These are phyloP conservation scores for Lithobates sylvaticus DNA, from an alignment of 2,797 vertebrate species.

Conservation along the genomic window DNA sequence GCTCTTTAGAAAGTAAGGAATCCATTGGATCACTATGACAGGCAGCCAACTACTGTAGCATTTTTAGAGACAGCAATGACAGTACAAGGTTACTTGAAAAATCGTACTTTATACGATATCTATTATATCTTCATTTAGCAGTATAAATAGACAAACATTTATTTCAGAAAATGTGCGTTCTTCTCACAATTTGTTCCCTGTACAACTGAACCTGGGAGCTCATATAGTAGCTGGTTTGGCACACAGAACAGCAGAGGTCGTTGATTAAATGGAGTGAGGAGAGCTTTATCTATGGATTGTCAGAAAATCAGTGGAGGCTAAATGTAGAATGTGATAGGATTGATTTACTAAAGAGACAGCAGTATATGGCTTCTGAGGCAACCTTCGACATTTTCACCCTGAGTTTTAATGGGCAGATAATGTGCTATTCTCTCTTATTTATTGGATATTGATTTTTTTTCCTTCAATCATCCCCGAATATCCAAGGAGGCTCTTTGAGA, in stretches of 20 bases:
- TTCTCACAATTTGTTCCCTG: not conserved
- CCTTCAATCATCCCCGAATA: slow-evolving; percentile 3
- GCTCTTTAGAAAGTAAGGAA: too few species aligned
- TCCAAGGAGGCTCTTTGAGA: not conserved
- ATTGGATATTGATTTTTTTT: slow-evolving; percentile 48
- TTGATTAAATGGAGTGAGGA: not conserved
- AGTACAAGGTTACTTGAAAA: too few species aligned
- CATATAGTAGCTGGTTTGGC: not conserved
- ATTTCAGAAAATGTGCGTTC: not conserved
- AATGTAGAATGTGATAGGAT: slow-evolving; percentile 22
- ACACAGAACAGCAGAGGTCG: not conserved
- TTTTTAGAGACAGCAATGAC: too few species aligned
- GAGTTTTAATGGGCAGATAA: slow-evolving; percentile 41
- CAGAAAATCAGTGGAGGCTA: slow-evolving; percentile 28
- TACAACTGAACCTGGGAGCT: not conserved
- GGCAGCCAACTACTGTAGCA: too few species aligned
- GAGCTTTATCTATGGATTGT: slow-evolving; percentile 6
- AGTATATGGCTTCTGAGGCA: slow-evolving; percentile 11
- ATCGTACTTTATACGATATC: too few species aligned
- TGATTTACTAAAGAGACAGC: slow-evolving; percentile 9
- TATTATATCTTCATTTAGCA: not conserved
- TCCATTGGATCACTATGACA: too few species aligned
- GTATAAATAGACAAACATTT: not conserved
- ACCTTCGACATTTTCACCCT: slow-evolving; percentile 42
- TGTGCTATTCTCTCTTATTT: slow-evolving; percentile 37